Evolutionary conservation across 2,113 vertebrate genomes (phyloP), one percentile per base, ranked within the genome.

Genomic region (Siniperca chuatsi): DNA sequence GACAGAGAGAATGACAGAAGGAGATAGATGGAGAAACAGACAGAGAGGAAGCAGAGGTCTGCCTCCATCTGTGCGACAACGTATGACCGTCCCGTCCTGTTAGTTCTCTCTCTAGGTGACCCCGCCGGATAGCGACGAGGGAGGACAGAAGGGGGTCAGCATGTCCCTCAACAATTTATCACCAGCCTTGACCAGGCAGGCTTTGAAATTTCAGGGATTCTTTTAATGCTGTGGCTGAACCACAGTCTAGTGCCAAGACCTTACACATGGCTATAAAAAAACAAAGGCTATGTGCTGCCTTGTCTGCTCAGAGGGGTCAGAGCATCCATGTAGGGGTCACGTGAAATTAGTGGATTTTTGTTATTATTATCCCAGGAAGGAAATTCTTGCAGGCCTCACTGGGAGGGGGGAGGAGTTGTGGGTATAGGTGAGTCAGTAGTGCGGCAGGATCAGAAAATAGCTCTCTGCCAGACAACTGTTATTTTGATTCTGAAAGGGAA

Each of bases 1-100:
- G 11, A 86, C 55, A 67, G 37, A 69, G 42, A 72, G 78, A 78
- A 52, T 75, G 81, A 81, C 76, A 89, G 70, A 69, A 57, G 50
- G 76, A 88, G 74, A 89, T 77, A 54, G 90, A 91, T 78, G 82
- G 76, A 81, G 65, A 81, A 81, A 85, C 57, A 73, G 83, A 75
- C 42, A 44, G 80, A 90, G 73, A 93, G 92, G 93, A 93, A 92
- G 70, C 90, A 88, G 91, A 89, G 94, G 95, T 94, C 94, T 91
- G 75, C 57, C 77, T 91, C 92, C 95, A 95, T 95, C 94, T 96
- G 95, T 87, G 87, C 18, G 74, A 76, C 81, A 90, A 88, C 21
- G 75, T 90, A 88, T 73, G 89, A 93, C 86, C 42, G 74, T 68
- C 81, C 75, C 76, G 83, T 90, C 88, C 91, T 85, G 88, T 92